Base-by-base conservation (phyloP, 64 coral and sea anemone genomes). In the Actinia equina region DNA sequence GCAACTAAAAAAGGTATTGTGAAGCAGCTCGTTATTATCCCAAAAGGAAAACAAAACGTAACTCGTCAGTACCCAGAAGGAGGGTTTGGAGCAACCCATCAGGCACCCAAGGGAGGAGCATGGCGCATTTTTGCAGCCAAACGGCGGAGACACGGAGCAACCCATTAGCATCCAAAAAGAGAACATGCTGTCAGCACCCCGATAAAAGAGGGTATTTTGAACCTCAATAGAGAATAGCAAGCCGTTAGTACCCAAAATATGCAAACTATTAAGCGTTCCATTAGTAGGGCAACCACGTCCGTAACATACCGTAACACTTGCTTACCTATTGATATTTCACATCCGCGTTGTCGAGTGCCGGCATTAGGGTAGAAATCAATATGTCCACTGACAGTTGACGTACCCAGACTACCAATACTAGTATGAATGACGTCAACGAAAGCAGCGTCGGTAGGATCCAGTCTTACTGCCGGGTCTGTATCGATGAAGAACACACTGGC, bases 351-450 rank as follows among this genome's bases (percentile, higher is more conserved):
- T 10, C 59, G 22, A 5, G 46, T 54, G 6, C 89, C 93, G 4
- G 79, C 86, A 43, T 95, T 95, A 13, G 89, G 93, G 9, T 87
- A 94, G 64, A 94, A 94, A 86, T 94, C 93, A 45, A 91, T 85
- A 18, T 94, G 93, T 44, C 93, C 93, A n/a, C 41, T 20, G 2
- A 49, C 5, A 46, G 52, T 45, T 58, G 5, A 19, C 45, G 56
- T 43, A 22, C 93, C 93, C 1, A 44, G 20, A 46, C 55, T 13
- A n/a, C 86, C 67, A 0, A 55, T 64, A 59, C 87, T 85, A 18
- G 89, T 94, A 25, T 94, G 93, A 44, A 94, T 88, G 19, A 84
- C 86, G 27, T 94, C 93, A 13, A 94, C 93, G 83, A 91, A 94
- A 46, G 23, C 65, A 78, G 93, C 93, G 27, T 94, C 93, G 10